Conservation (phyloP, 1,140 invertebrate species). For the Adoxophyes honmai region DNA sequence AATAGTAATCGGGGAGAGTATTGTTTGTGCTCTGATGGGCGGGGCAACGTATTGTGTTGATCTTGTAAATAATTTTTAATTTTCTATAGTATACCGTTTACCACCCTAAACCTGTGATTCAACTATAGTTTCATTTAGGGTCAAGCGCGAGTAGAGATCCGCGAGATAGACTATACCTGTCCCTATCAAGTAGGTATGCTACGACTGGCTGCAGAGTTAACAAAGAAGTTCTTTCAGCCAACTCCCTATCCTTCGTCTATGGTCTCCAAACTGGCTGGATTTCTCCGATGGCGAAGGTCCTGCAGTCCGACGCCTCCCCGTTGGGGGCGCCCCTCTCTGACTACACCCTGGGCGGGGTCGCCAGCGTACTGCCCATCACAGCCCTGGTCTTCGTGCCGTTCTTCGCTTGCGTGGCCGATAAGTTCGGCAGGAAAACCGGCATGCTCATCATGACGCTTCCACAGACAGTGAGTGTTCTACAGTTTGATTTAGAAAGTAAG, state of each 20-base stretch:
- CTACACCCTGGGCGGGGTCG: conserved; percentile 71
- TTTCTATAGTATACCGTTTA: too few species aligned
- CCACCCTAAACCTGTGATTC: too few species aligned
- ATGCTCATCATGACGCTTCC: conserved; percentile 47
- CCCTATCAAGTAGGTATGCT: background rate
- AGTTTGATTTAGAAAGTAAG: too few species aligned
- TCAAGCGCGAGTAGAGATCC: too few species aligned
- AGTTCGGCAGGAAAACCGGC: conserved; percentile 56
- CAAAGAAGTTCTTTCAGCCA: conserved; percentile 62
- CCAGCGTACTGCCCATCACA: conserved; percentile 50
- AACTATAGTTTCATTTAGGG: too few species aligned
- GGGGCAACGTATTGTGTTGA: too few species aligned
- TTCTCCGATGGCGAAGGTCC: conserved; percentile 70
- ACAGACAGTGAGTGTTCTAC: conserved; percentile 28
- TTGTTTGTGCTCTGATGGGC: too few species aligned
- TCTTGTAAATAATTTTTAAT: too few species aligned
- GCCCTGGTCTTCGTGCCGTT: conserved; percentile 46
- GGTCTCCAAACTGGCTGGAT: conserved; percentile 77
- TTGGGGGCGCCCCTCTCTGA: conserved; percentile 64
- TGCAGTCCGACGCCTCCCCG: conserved; percentile 59
- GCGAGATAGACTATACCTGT: too few species aligned
- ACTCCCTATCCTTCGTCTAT: conserved; percentile 70
- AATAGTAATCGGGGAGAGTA: too few species aligned
- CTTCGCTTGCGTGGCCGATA: conserved; percentile 47
- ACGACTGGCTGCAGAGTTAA: background rate